Evolutionary conservation across 1,140 invertebrate genomes (phyloP), one percentile per base, ranked within the genome.

Genomic region (Hetaerina americana): DNA sequence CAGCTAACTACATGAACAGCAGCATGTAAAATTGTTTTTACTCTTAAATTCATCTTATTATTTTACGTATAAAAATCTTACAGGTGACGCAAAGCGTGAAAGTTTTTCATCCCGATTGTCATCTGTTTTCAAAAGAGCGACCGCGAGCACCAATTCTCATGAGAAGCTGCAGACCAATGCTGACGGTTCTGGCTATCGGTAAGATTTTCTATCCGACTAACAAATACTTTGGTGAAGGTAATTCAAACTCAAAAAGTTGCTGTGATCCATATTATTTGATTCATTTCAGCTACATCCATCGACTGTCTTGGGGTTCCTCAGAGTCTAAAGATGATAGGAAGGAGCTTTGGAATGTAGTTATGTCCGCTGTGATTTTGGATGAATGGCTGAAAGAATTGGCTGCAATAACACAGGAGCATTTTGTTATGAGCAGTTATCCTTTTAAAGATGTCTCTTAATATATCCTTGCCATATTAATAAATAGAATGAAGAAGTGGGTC

Each of bases 381-480:
- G 95, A 97, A 80, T 97, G 95, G 91, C 82, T 96, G 0, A 95
- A 96, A 81, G 95, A 97, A 83, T 81, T 97, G 66, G 91, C 94
- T 0, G 93, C 95, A 18, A 86, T 97, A 67, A 89, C 92, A 72
- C 93, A 95, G 81, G 95, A 97, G 82, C 95, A 97, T 77, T 87
- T 89, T 22, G 75, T 57, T 12, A 57, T 12, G 40, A 57, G 22
- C 22, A n/a, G 22, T 57, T 12, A 18, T 57, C 22, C 40, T 18
- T 57, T 57, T 5, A n/a, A 57, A n/a, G 40, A 57, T 18, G 40
- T 57, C 40, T 5, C 40, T 18, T 57, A 12, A 57, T 57, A 12
- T 18, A 18, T 57, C 2, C 15, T 18, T 57, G 40, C 22, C n/a
- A n/a, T n/a, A n/a, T n/a, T n/a, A n/a, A n/a, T n/a, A n/a, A n/a